Base-by-base conservation (phyloP, 2,888 invertebrate genomes). In the Conus canariensis region DNA sequence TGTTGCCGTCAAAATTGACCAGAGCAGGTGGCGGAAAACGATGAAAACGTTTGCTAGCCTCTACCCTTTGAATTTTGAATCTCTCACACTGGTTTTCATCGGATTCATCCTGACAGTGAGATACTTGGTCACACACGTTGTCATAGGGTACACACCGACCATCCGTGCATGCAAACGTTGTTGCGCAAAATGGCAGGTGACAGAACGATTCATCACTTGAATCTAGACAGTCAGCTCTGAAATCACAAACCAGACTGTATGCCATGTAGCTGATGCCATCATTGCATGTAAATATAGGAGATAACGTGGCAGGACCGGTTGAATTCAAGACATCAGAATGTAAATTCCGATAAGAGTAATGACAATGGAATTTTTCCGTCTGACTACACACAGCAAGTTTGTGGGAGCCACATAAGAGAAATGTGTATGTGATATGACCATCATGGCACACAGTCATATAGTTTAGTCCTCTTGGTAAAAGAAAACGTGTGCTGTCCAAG, bases 181-280 rank as follows among this genome's bases (percentile, higher is more conserved):
- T 56, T 9, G 5, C 19, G 19, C 56, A 83, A 56, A 22, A 4
- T 19, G 82, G 58, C 22, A 58, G 9, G 19, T 56, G 56, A 19
- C 82, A 83, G 9, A 83, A 58, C 19, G 82, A 56, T 22, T 83
- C 82, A 22, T 83, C 82, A 58, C 82, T 83, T 0, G 14, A 7
- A 83, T 83, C 82, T 58, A 3, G 82, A 83, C 82, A 83, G 82
- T 83, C 82, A 19, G 10, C 22, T 58, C 16, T 83, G 22, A 83
- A 83, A 22, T 83, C 82, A 58, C 82, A 83, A 1, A 83, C 56
- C 19, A 83, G 22, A 19, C 58, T 19, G 22, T 83, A 83, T 19
- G 82, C 16, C 58, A 83, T 8, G 4, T 10, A 14, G 19, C 10
- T 56, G 9, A 1, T 12, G 19, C 22, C 19, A 58, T 83, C 82